Base-by-base conservation (phyloP, 2,797 vertebrate species). In the Dryobates pubescens region DNA sequence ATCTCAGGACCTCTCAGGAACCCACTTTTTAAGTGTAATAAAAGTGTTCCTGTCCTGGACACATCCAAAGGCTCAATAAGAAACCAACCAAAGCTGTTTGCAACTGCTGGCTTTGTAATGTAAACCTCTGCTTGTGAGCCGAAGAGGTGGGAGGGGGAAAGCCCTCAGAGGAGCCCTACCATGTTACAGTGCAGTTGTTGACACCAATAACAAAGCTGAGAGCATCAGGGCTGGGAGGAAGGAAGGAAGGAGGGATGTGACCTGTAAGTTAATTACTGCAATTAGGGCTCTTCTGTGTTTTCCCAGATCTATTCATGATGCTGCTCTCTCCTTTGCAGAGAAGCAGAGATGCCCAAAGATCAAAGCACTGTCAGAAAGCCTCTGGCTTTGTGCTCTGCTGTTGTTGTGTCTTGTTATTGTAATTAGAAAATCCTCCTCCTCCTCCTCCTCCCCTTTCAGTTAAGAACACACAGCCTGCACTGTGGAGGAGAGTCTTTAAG, bases 81-180 rank as follows among this genome's bases (percentile, higher is more conserved):
- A 38, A 36, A 14, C 5, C 22, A 20, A 38, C 9, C 17, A 57
- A 64, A 89, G 64, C 6, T 17, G 2, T 29, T 76, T 6, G 34
- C 15, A 67, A 49, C 14, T 70, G 10, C 1, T 26, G 3, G 6
- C 9, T 70, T 54, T 1, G 6, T 12, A 26, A 34, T 70, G 62
- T 36, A 63, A 61, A 82, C 20, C 17, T 0, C 57, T 0, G 0
- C 54, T 62, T 32, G 71, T 54, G 18, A 62, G 43, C 41, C 65
- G 16, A 38, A 71, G 0, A 13, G 7, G 3, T 23, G 9, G 18
- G 36, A 61, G 56, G 51, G 29, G 51, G 38, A 59, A 87, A 77
- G 49, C 30, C 30, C 30, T 32, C 13, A 9, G 24, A 65, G 26
- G 38, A 77, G 45, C n/a, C 47, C 7, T 5, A 13, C 38, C 4